Evolutionary conservation across 2,888 invertebrate genomes (phyloP).

Genomic region (Thumatha senex): DNA sequence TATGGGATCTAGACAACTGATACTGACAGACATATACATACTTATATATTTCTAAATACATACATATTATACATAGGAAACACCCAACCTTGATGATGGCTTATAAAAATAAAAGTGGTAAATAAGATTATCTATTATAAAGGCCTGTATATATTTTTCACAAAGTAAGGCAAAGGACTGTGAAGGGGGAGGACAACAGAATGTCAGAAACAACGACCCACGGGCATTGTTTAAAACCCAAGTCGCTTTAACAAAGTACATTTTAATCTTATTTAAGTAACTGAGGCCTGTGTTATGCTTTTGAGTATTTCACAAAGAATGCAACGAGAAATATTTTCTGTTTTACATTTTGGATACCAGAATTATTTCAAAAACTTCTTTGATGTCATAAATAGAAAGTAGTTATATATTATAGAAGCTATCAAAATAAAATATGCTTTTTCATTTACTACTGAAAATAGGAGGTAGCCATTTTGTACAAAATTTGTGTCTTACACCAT

Average conservation of each 20-base stretch:
- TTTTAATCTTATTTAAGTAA: constrained; percentile 22
- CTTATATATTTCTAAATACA: too few species aligned
- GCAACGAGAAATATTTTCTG: neutral
- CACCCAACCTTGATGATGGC: too few species aligned
- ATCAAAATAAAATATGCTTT: neutral
- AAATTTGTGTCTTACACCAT: too few species aligned
- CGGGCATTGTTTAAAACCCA: constrained; percentile 26
- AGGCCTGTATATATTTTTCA: neutral
- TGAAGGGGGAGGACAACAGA: constrained; percentile 21
- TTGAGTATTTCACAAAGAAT: constrained; percentile 6
- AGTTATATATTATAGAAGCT: too few species aligned
- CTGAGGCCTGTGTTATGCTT: constrained; percentile 1
- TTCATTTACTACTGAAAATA: neutral
- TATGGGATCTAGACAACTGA: too few species aligned
- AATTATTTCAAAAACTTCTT: constrained; percentile 3
- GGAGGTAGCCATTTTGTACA: too few species aligned
- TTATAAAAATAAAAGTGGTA: too few species aligned
- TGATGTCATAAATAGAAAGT: neutral
- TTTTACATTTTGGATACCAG: neutral
- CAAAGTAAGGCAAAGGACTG: constrained; percentile 2
- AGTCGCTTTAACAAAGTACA: constrained; percentile 17
- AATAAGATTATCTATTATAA: too few species aligned
- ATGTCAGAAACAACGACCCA: constrained; percentile 28
- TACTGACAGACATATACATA: too few species aligned
- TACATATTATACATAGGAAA: too few species aligned